Base-by-base conservation (phyloP, 1,140 invertebrate genomes). In the Lepidostoma basale region DNA sequence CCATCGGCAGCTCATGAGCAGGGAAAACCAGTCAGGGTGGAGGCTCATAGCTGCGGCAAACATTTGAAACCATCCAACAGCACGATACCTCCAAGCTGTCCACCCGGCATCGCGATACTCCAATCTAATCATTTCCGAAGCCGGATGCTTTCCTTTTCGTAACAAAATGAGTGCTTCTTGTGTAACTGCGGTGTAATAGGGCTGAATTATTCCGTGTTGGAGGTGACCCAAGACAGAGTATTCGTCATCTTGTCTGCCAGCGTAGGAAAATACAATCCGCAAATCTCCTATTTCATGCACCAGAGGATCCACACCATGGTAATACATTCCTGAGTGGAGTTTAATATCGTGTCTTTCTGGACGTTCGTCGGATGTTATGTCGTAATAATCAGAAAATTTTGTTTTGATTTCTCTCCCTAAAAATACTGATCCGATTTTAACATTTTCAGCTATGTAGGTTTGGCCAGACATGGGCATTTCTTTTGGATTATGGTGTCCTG, bases 291-390 rank as follows among this genome's bases (percentile, higher is more conserved):
- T 87, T 82, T 92, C 85, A 54, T 93, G 92, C 77, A 93, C 88
- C 81, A 91, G 89, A n/a, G 94, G 88, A 82, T 94, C 91, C 44
- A 87, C 82, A 9, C 89, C 89, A 70, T 94, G 92, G 76, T 94
- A 95, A 77, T 94, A 95, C 36, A 94, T 85, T 2, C 92, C 92
- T 47, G 92, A 88, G 76, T 95, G 93, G 72, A 95, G 84, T 80
- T 94, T 95, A 1, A 94, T 92, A 73, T 92, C 89, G 74, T 78
- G 85, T 42, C 89, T 84, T 59, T 94, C 92, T 1, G 93, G 93
- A 72, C 92, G 82, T 65, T 93, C 90, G 76, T 94, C 92, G 26
- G 92, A 92, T 39, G 92, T 94, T 49, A 95, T 86, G 76, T 92
- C 88, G 25, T 89, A 85, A 77, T 88, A 94, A 72, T 91, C 87